Base-by-base conservation (phyloP, 1,140 invertebrate species). In the Cydia pomonella region DNA sequence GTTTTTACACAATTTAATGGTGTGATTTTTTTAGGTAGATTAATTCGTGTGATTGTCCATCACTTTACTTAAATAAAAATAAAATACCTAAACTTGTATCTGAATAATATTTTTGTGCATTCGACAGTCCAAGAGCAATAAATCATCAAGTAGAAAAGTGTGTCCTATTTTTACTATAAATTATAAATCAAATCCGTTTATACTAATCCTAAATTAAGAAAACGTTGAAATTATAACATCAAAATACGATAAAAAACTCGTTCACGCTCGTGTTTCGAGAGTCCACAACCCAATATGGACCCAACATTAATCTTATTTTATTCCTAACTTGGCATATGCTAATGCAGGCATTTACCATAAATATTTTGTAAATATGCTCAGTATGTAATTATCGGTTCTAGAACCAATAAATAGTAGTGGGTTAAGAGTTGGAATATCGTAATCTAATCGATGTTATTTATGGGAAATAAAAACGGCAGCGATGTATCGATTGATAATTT, bases 271-370 rank as follows among this genome's bases (percentile, higher is more conserved):
- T 44, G 41, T 12, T 44, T 23, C 16, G 53, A 59, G 23, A 23
- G 53, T 59, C 10, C 21, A 12, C 13, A 18, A 18, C 53, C 21
- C 18, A 59, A 59, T 23, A 59, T 23, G 18, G 18, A n/a, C 6
- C 21, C 21, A 59, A 59, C 50, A 59, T 59, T 59, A n/a, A 59
- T 59, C 53, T 59, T 59, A 53, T 53, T 53, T 53, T 53, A 53
- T 53, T 18, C 50, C 50, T 18, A 59, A 59, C 18, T 23, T 23
- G 21, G 18, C 53, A 23, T 59, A 59, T 59, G 53, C 53, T 59
- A 59, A 59, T 59, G 53, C 53, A 59, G n/a, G 5, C 18, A 47
- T 59, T 59, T 23, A 59, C 18, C 53, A 59, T 59, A 59, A 59
- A 59, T 59, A 59, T 59, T 59, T 59, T 23, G 53, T 59, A 23